Evolutionary conservation across 1,140 invertebrate genomes (phyloP).

Genomic region (Bicyclus anynana): DNA sequence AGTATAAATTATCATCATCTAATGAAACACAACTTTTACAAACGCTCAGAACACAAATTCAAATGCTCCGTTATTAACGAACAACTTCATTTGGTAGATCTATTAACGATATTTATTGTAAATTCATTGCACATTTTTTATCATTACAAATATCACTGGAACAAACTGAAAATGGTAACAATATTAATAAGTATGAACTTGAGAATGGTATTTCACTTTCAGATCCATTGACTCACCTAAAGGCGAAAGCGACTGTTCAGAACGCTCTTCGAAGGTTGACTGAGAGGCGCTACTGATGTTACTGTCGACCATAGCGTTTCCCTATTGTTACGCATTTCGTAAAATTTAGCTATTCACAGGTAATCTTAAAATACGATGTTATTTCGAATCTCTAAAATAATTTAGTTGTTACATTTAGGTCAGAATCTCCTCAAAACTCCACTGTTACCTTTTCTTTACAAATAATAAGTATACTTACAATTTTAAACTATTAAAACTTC

Average conservation of each 20-base stretch:
- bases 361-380: neutral
- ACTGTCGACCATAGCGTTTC: slow-evolving; percentile 17
- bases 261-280: slow-evolving; percentile 72
- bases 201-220: slow-evolving; percentile 38
- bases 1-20: slow-evolving; percentile 14
- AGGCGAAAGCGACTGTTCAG: slow-evolving; percentile 73
- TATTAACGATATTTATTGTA: slow-evolving; percentile 17
- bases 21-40: slow-evolving; percentile 12
- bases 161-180: neutral
- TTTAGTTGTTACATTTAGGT: neutral
- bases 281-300: slow-evolving; percentile 60
- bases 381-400: neutral
- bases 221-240: slow-evolving; percentile 71
- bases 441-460: neutral
- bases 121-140: slow-evolving; percentile 18
- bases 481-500: slow-evolving; percentile 4
- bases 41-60: slow-evolving; percentile 12
- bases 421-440: slow-evolving; percentile 4
- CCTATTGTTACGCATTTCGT: slow-evolving; percentile 24
- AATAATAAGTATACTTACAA: neutral
- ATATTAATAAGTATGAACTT: slow-evolving; percentile 9
- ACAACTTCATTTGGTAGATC: slow-evolving; percentile 24
- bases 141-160: slow-evolving; percentile 19
- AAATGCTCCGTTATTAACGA: slow-evolving; percentile 20
- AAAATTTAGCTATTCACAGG: slow-evolving; percentile 14